Conservation (phyloP, 2,113 vertebrate species). For the Antigone vipio region DNA sequence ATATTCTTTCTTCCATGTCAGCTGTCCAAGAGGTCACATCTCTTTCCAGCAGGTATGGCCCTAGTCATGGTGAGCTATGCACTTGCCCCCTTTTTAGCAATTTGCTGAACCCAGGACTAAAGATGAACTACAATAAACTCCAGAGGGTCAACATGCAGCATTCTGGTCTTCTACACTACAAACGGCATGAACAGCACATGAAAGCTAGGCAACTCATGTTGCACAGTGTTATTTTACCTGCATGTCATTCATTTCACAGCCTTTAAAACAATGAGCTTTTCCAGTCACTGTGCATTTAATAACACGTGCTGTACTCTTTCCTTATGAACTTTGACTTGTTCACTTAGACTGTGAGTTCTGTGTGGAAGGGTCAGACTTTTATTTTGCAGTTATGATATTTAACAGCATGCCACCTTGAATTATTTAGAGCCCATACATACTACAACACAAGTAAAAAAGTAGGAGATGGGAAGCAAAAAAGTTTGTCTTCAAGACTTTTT, state of each 20-base stretch:
- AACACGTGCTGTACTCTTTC: not conserved
- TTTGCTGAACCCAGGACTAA: not conserved
- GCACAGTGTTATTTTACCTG: not conserved
- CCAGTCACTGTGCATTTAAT: not conserved
- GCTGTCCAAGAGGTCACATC: not conserved
- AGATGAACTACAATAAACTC: not conserved
- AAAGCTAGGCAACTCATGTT: not conserved
- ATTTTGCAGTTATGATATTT: not conserved
- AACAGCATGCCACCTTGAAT: not conserved
- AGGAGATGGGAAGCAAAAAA: not conserved
- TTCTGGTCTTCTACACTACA: not conserved
- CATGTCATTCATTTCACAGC: not conserved
- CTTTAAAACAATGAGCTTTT: not conserved
- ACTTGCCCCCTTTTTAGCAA: not conserved
- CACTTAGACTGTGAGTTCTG: not conserved
- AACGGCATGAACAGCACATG: not conserved
- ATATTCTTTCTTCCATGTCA: not conserved
- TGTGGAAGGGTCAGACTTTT: not conserved
- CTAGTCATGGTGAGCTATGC: not conserved
- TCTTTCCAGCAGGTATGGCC: not conserved
- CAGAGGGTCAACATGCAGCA: not conserved
- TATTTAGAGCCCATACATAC: not conserved
- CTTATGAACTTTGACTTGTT: not conserved
- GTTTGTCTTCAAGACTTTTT: not conserved
- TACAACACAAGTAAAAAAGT: not conserved